Conservation (phyloP, 2,797 vertebrate genomes). For the Nasua narica region DNA sequence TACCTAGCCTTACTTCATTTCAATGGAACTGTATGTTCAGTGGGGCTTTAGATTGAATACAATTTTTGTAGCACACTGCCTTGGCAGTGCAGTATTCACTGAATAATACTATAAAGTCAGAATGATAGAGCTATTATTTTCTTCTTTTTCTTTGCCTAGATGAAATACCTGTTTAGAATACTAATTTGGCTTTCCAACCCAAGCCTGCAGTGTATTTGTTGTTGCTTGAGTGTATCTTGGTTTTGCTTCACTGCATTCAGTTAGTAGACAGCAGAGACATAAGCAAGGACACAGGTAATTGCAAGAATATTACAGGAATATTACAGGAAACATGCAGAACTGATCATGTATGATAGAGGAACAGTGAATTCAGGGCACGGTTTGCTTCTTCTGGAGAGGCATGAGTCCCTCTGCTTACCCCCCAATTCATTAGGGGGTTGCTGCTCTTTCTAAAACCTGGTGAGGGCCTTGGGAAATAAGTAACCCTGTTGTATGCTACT, state of each 20-base stretch:
- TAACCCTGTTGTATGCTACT: neutral
- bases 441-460: neutral
- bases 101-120: neutral
- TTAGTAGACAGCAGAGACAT: neutral
- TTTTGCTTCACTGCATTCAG: constrained; percentile 27
- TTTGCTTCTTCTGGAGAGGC: neutral
- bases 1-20: neutral
- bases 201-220: neutral
- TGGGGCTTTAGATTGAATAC: neutral
- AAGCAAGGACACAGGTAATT: neutral
- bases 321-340: neutral
- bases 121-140: constrained; percentile 19
- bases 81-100: neutral
- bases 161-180: constrained; percentile 46
- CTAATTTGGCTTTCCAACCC: constrained; percentile 10
- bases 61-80: neutral
- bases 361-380: neutral
- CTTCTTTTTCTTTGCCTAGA: constrained; percentile 14
- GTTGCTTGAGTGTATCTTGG: constrained; percentile 6
- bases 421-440: neutral
- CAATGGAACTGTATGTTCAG: neutral
- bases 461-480: neutral
- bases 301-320: neutral
- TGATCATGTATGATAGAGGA: neutral
- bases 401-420: neutral